Conservation (phyloP, 2,797 vertebrate species). For the Morus bassanus region DNA sequence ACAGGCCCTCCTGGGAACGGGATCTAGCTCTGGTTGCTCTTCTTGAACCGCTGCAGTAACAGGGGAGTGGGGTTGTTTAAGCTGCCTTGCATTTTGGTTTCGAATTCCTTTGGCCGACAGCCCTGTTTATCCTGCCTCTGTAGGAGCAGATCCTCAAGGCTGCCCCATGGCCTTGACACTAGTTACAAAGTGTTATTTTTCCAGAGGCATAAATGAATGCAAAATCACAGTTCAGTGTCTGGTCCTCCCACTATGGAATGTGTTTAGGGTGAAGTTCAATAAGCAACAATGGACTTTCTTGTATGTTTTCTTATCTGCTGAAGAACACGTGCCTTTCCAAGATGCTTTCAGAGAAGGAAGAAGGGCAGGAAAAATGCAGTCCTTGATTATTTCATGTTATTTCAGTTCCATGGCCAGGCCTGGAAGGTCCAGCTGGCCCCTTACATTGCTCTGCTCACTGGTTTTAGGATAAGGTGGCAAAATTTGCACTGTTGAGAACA, state of each 20-base stretch:
- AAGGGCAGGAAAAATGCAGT: not conserved
- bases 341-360: not conserved
- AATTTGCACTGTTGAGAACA: not conserved
- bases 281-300: not conserved
- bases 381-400: not conserved
- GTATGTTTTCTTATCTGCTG: not conserved
- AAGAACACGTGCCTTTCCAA: not conserved
- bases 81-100: not conserved
- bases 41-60: not conserved
- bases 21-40: not conserved
- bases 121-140: not conserved
- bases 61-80: not conserved
- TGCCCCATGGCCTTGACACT: fast-evolving
- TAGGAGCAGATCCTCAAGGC: not conserved
- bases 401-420: not conserved
- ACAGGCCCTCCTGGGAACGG: not conserved
- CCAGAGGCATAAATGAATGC: not conserved
- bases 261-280: not conserved
- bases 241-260: not conserved
- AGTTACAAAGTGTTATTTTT: not conserved
- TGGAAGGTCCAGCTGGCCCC: not conserved
- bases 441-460: not conserved
- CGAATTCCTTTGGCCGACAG: not conserved
- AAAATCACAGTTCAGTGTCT: not conserved
- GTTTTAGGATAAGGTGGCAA: not conserved